Base-by-base conservation (phyloP, 2,797 vertebrate species). In the Rhinophrynus dorsalis region DNA sequence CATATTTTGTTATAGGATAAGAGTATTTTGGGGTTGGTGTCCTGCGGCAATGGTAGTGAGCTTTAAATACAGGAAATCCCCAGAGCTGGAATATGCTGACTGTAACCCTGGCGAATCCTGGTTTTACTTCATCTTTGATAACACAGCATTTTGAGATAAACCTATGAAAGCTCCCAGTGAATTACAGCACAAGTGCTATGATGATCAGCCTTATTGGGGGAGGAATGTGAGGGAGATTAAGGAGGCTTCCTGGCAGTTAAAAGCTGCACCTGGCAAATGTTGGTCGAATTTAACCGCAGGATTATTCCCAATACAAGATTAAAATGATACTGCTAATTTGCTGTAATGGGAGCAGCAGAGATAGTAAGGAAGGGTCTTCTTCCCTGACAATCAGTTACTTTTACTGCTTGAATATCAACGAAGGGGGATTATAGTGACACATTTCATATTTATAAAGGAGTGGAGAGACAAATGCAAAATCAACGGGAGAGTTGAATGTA, bases 181-280 rank as follows among this genome's bases (percentile, higher is more conserved):
- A 38, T 57, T 56, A 38, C 35, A 29, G 47, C 18, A 55, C 51
- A 62, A 65, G 68, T 61, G 37, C n/a, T 24, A 47, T 20, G 24
- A 59, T 42, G 24, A 71, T 37, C 26, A 42, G 35, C 37, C 38
- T 54, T 47, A 32, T 44, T 18, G 42, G 52, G 32, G 69, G 47
- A 66, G 35, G 26, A 5, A 35, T 58, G 15, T 37, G 33, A 52
- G 33, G 26, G 61, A 64, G 69, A 59, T 51, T 45, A 73, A 42
- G 44, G 18, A 48, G n/a, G 61, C 20, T 59, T 35, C 27, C 54
- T 59, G 42, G 38, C 45, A 50, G 44, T 30, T 48, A 18, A 42
- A 44, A 38, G 17, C 33, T 58, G 68, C 60, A 65, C 55, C 69
- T 73, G 69, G 33, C 61, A 45, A 57, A 67, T 67, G 29, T 42